phyloP scores from a whole-genome alignment of 2,797 vertebrate species.

The Typhlichthys subterraneus region DNA sequence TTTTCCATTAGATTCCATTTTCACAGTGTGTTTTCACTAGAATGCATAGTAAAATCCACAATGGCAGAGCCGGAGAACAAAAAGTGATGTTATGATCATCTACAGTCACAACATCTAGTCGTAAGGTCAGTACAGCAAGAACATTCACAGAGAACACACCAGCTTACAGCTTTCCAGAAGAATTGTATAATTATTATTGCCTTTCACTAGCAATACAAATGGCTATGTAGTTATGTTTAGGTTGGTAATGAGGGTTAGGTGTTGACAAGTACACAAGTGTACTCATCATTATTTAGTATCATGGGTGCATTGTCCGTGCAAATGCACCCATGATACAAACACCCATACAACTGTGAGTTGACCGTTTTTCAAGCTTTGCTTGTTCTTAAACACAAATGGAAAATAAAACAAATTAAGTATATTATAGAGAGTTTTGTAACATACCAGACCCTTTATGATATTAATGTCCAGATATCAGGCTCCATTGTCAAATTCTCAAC shows the following conservation, averaged over 20 bases:
- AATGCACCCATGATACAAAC: too few species aligned
- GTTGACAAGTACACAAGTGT: too few species aligned
- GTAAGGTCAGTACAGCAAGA: constrained; percentile 17
- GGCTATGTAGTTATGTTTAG: constrained; percentile 2
- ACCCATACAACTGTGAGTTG: too few species aligned
- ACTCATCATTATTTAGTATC: too few species aligned
- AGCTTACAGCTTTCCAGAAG: constrained; percentile 45
- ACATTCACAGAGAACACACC: constrained; percentile 5
- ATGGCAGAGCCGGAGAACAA: constrained; percentile 2
- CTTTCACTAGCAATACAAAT: constrained; percentile 47
- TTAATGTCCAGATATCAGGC: constrained; percentile 57
- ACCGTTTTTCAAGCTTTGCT: too few species aligned
- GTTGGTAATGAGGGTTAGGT: too few species aligned
- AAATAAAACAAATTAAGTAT: too few species aligned
- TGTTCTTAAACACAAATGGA: too few species aligned
- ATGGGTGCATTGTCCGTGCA: too few species aligned
- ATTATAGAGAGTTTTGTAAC: constrained; percentile 25
- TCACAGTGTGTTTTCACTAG: constrained; percentile 1
- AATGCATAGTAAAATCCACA: constrained; percentile 3
- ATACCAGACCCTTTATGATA: constrained; percentile 51
- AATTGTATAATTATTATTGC: constrained; percentile 36
- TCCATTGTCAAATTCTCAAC: constrained; percentile 40
- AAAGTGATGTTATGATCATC: constrained; percentile 22
- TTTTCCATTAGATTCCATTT: too few species aligned
- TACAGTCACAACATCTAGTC: constrained; percentile 20